A percentile compares a stretch with the other conserved stretches of the same genome.
Evolutionary conservation across 2,888 invertebrate genomes (phyloP).

Genomic region (Thymelicus sylvestris): DNA sequence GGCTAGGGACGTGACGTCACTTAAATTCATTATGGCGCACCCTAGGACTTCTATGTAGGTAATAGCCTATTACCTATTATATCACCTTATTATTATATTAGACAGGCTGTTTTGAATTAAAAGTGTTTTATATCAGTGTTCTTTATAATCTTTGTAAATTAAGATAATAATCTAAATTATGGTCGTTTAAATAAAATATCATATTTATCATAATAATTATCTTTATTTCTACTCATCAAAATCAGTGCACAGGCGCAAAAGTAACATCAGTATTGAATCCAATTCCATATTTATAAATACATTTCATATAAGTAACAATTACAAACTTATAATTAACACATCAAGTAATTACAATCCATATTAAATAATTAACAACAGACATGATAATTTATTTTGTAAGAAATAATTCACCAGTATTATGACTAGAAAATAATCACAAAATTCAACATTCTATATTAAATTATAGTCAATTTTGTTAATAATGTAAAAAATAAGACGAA

Average conservation of each 20-base stretch:
- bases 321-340: background rate
- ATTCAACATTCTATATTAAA: too few relatives aligned
- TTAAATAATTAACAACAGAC: background rate
- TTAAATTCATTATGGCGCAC: too few relatives aligned
- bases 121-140: too few relatives aligned
- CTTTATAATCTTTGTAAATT: too few relatives aligned
- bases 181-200: slow-evolving; percentile 21
- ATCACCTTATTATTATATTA: too few relatives aligned
- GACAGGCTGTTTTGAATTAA: too few relatives aligned
- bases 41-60: too few relatives aligned
- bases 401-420: background rate
- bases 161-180: background rate
- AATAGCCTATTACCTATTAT: too few relatives aligned
- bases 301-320: background rate
- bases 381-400: background rate
- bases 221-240: slow-evolving; percentile 40
- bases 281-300: slow-evolving; percentile 6
- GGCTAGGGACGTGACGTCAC: too few relatives aligned
- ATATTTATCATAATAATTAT: slow-evolving; percentile 28
- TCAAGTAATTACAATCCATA: background rate
- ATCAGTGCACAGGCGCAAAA: slow-evolving; percentile 41
- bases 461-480: too few relatives aligned
- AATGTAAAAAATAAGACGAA: too few relatives aligned
- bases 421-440: background rate
- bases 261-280: slow-evolving; percentile 9